These are phyloP conservation scores for Fissipunctia ypsillon DNA, from an alignment of 2,888 invertebrate species.

Conservation along the genomic window DNA sequence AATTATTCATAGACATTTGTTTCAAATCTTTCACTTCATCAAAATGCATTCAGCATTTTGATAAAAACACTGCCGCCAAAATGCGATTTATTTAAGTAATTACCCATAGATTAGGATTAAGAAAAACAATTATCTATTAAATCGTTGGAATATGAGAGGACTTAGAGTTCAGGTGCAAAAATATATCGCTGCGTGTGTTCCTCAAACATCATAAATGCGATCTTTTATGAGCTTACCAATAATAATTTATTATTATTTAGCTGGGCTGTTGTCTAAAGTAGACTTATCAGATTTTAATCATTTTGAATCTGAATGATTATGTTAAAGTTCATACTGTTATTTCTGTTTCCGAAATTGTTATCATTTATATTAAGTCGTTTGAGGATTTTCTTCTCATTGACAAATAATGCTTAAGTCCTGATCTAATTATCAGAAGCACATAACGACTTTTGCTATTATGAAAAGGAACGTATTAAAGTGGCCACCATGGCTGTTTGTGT, in stretches of 20 bases:
- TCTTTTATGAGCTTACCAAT: neutral
- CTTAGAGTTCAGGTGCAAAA: neutral
- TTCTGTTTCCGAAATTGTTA: neutral
- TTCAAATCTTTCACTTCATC: neutral
- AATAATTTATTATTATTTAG: neutral
- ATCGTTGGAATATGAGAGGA: neutral
- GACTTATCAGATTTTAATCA: neutral
- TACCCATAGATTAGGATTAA: slow-evolving; percentile 30
- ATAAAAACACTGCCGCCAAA: slow-evolving; percentile 38
- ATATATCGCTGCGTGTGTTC: neutral
- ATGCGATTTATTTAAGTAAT: slow-evolving; percentile 14
- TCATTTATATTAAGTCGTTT: neutral
- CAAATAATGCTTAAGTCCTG: neutral
- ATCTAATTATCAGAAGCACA: neutral
- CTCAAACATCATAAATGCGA: neutral
- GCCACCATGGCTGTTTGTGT: neutral
- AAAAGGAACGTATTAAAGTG: neutral
- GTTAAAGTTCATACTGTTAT: neutral
- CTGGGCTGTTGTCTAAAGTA: neutral
- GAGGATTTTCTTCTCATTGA: neutral
- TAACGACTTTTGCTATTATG: neutral
- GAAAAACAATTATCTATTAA: neutral
- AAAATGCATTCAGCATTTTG: neutral
- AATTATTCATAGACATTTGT: neutral
- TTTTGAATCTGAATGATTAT: neutral